Percentiles rank a stretch among this genome's conserved stretches.
Conservation (phyloP, 2,888 invertebrate species). For the Drosophila quasianomalipes region DNA sequence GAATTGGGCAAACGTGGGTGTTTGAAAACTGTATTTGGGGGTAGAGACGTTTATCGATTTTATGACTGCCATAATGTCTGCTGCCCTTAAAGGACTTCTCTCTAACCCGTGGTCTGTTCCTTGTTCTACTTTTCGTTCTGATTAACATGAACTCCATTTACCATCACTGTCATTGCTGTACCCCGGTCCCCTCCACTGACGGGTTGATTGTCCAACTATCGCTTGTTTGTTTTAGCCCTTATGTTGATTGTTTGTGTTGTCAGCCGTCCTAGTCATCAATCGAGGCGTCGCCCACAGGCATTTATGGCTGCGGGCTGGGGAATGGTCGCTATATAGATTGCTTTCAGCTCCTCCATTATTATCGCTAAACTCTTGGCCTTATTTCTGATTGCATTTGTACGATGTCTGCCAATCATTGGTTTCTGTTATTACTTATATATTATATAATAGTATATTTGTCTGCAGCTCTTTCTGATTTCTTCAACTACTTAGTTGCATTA, state of each 20-base stretch:
- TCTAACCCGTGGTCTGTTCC: not conserved
- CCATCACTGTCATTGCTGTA: slow-evolving; percentile 17
- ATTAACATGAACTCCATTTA: slow-evolving; percentile 32
- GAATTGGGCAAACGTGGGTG: slow-evolving; percentile 34
- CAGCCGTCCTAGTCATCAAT: slow-evolving; percentile 32
- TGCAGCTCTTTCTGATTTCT: slow-evolving; percentile 1
- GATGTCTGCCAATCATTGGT: slow-evolving; percentile 21
- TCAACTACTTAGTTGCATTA: not conserved
- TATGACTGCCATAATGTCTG: slow-evolving; percentile 41
- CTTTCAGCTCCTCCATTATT: slow-evolving; percentile 19
- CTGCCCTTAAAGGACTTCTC: slow-evolving; percentile 23
- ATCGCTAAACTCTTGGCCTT: slow-evolving; percentile 32
- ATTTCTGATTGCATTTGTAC: slow-evolving; percentile 14
- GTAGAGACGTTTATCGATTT: slow-evolving; percentile 56
- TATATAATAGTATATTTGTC: not conserved
- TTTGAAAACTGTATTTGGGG: not conserved
- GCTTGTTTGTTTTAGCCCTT: slow-evolving; percentile 46
- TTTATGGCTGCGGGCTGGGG: slow-evolving; percentile 8
- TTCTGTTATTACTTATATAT: not conserved
- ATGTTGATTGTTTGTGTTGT: slow-evolving; percentile 59
- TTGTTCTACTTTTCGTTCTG: not conserved
- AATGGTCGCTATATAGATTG: slow-evolving; percentile 15
- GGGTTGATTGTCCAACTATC: slow-evolving; percentile 27
- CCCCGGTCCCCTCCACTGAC: too few species aligned
- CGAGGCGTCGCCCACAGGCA: slow-evolving; percentile 30